Conservation (phyloP, 1,140 invertebrate genomes). For the Drosophila tani region DNA sequence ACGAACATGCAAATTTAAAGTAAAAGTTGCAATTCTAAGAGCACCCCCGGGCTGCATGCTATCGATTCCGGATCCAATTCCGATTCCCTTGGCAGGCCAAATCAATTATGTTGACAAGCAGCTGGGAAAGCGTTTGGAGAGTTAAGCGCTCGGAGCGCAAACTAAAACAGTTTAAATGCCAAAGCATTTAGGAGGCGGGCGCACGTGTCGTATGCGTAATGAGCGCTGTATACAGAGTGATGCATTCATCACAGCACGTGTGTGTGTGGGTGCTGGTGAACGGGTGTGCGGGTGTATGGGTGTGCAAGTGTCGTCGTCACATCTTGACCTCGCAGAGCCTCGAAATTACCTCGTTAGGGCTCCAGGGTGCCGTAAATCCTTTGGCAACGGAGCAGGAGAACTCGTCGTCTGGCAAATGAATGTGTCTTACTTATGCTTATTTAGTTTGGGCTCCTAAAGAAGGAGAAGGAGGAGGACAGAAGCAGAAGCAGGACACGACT, state of each 20-base stretch:
- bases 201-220: slow-evolving; percentile 51
- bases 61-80: slow-evolving; percentile 20
- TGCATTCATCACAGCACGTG: slow-evolving; percentile 26
- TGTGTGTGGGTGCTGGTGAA: not conserved
- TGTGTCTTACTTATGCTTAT: slow-evolving; percentile 74
- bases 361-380: slow-evolving; percentile 49
- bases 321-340: slow-evolving; percentile 42
- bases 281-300: not conserved
- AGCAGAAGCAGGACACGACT: not conserved
- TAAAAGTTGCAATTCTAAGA: slow-evolving; percentile 6
- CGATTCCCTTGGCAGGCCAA: slow-evolving; percentile 17
- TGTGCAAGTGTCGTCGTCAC: slow-evolving; percentile 40
- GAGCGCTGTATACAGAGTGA: slow-evolving; percentile 22
- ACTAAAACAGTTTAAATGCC: slow-evolving; percentile 23
- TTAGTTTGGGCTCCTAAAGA: slow-evolving; percentile 49
- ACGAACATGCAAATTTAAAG: slow-evolving; percentile 29
- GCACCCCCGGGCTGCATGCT: not conserved
- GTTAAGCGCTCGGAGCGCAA: slow-evolving; percentile 2
- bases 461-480: not conserved
- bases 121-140: not conserved
- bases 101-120: slow-evolving; percentile 44
- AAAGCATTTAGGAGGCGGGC: slow-evolving; percentile 25
- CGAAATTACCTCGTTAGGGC: slow-evolving; percentile 49
- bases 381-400: slow-evolving; percentile 22
- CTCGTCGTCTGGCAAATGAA: slow-evolving; percentile 43